These are phyloP conservation scores for Dipodomys ordii DNA, from an alignment of 2,113 vertebrate genomes.

Conservation along the genomic window DNA sequence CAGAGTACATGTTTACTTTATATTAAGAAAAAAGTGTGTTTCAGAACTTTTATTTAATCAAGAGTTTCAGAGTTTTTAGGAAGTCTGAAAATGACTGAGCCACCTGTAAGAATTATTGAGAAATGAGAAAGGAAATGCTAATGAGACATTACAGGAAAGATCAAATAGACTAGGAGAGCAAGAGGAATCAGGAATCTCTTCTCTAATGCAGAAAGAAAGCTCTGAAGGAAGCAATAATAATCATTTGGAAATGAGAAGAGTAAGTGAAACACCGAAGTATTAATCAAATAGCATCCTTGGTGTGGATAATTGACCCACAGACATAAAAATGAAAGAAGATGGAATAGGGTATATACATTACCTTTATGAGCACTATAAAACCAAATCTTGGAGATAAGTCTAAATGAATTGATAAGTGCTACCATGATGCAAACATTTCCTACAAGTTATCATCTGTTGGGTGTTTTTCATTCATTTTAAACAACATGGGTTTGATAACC, in stretches of 20 bases:
- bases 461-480: not conserved
- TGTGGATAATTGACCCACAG: constrained; percentile 11
- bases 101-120: constrained; percentile 44
- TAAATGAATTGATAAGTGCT: not conserved
- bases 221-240: constrained; percentile 1
- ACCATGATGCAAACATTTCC: not conserved
- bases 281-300: not conserved
- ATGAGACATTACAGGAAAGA: constrained; percentile 26
- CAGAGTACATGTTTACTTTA: not conserved
- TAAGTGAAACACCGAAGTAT: constrained; percentile 10
- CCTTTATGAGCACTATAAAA: not conserved
- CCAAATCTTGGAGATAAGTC: not conserved
- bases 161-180: constrained; percentile 50
- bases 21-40: not conserved
- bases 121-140: constrained; percentile 36
- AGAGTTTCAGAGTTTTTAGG: constrained; percentile 3
- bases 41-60: constrained; percentile 31
- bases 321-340: not conserved
- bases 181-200: constrained; percentile 6
- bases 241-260: not conserved
- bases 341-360: not conserved
- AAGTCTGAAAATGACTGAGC: constrained; percentile 8
- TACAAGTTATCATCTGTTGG: not conserved
- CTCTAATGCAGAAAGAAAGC: not conserved
- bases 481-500: not conserved